Percentiles rank a stretch among this genome's conserved stretches.
These are phyloP conservation scores for Muraenolepis orangiensis DNA, from an alignment of 2,797 vertebrate species.

Conservation along the genomic window DNA sequence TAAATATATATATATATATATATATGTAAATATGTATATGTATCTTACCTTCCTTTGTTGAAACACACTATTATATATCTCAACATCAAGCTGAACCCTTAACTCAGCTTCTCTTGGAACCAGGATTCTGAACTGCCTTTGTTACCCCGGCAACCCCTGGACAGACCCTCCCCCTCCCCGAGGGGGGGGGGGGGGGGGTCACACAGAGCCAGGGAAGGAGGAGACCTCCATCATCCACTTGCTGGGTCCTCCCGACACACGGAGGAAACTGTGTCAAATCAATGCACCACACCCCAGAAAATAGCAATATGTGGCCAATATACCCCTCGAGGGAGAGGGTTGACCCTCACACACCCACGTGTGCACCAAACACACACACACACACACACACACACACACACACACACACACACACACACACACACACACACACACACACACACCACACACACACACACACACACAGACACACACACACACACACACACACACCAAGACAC, in stretches of 20 bases:
- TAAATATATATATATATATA: too few species aligned
- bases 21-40: too few species aligned
- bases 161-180: too few species aligned
- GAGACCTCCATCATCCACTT: not conserved
- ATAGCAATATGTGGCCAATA: conserved; percentile 70
- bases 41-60: too few species aligned
- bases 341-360: not conserved
- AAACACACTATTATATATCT: too few species aligned
- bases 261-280: conserved; percentile 67
- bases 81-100: too few species aligned
- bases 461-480: not conserved
- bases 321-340: conserved; percentile 44
- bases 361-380: not conserved
- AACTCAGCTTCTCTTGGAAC: conserved; percentile 41
- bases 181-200: conserved; percentile 21
- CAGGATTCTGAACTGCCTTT: conserved; percentile 13
- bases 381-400: not conserved
- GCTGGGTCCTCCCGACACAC: conserved; percentile 9
- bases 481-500: conserved; percentile 12
- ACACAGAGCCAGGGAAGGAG: not conserved
- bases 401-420: not conserved
- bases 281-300: conserved; percentile 71
- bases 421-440: conserved; percentile 12
- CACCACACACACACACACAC: not conserved
- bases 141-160: conserved; percentile 54